Conservation (phyloP, 2,797 vertebrate genomes). For the Cryptoblepharus egeriae region DNA sequence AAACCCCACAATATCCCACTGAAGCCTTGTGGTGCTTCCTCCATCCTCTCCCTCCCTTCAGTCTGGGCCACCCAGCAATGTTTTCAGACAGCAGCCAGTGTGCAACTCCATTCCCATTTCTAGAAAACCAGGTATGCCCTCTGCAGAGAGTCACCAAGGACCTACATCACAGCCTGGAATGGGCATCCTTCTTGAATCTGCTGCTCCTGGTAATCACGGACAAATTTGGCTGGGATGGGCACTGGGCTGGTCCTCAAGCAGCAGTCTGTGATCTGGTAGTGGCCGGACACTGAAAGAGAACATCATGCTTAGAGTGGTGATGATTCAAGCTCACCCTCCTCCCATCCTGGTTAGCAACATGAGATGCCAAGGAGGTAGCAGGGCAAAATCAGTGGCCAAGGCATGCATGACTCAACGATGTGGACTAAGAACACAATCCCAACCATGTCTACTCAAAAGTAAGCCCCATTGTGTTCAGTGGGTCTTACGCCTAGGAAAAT, state of each 20-base stretch:
- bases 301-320: no score
- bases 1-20: neutral
- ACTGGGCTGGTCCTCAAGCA: conserved; percentile 58
- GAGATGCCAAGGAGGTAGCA: neutral
- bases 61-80: neutral
- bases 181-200: conserved; percentile 68
- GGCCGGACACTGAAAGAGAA: neutral
- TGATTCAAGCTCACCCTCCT: neutral
- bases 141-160: neutral
- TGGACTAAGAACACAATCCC: no score
- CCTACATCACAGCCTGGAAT: conserved; percentile 71
- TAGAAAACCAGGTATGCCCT: no score
- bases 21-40: neutral
- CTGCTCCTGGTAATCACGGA: conserved; percentile 69
- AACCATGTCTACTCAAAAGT: no score
- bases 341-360: neutral
- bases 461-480: no score
- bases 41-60: neutral
- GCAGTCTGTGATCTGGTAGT: conserved; percentile 71
- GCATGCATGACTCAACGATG: no score
- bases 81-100: no score
- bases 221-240: conserved; percentile 54
- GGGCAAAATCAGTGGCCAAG: no score
- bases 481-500: no score
- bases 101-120: no score